Conservation (phyloP, 2,797 vertebrate species). For the Anguilla anguilla region DNA sequence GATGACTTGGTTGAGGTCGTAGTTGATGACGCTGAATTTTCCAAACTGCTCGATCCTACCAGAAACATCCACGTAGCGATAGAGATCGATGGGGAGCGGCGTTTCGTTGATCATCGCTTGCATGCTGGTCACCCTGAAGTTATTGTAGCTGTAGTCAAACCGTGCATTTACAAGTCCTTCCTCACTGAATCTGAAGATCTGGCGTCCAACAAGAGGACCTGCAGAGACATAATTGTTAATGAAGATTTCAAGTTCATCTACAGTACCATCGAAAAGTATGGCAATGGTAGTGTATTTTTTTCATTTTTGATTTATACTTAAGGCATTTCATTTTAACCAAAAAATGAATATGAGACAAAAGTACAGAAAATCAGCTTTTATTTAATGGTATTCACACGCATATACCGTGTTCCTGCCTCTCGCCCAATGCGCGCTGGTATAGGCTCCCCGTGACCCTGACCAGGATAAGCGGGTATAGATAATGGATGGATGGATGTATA, state of each 20-base stretch:
- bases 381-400: no score
- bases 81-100: constrained; percentile 85
- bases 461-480: no score
- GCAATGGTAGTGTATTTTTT: no score
- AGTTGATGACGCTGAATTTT: constrained; percentile 85
- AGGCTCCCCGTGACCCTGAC: no score
- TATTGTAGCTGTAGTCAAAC: constrained; percentile 96
- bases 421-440: no score
- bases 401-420: no score
- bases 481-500: no score
- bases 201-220: constrained; percentile 79
- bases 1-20: constrained; percentile 83
- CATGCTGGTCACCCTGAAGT: constrained; percentile 98
- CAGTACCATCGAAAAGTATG: background rate
- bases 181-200: constrained; percentile 82
- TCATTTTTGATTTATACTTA: no score
- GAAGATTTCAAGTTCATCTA: background rate
- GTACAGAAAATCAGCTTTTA: no score
- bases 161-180: constrained; percentile 82
- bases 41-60: constrained; percentile 95
- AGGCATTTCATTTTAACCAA: no score
- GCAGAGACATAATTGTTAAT: constrained; percentile 24
- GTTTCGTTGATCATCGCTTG: constrained; percentile 95
- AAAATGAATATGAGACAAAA: no score
- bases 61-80: constrained; percentile 94